phyloP scores from a whole-genome alignment of 2,888 invertebrate species.

The Eupithecia centaureata region DNA sequence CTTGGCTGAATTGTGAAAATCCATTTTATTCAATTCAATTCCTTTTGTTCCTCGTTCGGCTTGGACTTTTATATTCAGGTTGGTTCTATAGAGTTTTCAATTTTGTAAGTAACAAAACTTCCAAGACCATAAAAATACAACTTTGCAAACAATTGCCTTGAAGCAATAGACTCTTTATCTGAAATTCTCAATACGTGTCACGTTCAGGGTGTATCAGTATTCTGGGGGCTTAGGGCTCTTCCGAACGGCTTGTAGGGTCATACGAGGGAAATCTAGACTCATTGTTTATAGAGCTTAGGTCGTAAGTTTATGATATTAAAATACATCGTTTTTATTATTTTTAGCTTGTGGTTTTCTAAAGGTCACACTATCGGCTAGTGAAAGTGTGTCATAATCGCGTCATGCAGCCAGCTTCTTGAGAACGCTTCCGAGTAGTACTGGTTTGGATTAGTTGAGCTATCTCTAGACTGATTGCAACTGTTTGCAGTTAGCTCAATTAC shows the following conservation, averaged over 20 bases:
- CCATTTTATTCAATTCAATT: neutral
- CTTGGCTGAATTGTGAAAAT: neutral
- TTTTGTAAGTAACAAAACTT: neutral
- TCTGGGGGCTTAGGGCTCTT: constrained; percentile 19
- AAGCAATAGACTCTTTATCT: constrained; percentile 4
- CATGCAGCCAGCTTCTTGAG: no score
- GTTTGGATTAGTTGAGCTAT: no score
- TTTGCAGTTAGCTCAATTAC: no score
- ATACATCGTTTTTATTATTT: neutral
- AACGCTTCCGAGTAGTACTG: no score
- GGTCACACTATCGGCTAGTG: neutral
- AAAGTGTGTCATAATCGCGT: no score
- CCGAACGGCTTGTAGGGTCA: constrained; percentile 14
- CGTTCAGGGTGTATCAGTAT: constrained; percentile 30
- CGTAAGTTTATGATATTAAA: neutral
- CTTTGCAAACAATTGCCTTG: no score
- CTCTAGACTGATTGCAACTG: no score
- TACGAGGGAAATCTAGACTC: constrained; percentile 18
- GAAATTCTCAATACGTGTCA: constrained; percentile 23
- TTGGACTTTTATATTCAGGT: no score
- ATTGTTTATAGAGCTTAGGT: constrained; percentile 23
- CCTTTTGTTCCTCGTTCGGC: neutral
- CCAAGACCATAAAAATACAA: neutral
- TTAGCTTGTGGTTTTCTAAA: neutral
- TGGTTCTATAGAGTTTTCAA: neutral